Evolutionary conservation across 2,797 vertebrate species (phyloP), one percentile per base, ranked within the genome.

Genomic region (Fistularia commersonii): DNA sequence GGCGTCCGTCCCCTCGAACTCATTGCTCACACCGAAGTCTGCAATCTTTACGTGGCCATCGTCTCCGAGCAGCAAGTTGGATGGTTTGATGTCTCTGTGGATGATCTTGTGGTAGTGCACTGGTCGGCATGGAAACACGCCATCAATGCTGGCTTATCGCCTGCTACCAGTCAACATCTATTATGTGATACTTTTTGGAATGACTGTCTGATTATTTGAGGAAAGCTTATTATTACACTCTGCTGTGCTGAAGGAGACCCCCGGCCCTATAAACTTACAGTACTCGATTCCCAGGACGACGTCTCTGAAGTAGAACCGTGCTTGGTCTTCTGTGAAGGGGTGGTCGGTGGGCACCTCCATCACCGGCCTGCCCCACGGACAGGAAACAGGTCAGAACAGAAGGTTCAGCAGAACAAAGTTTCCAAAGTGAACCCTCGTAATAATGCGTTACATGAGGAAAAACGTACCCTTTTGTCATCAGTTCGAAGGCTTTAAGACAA

Each of bases 71-170:
- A 99, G 91, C 74, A 98, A 81, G 82, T 99, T 99, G 62, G 96
- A 98, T 1, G 97, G 97, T 59, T 99, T 99, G 79, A 99, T 95
- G 83, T 99, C 97, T 62, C 97, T 79, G 74, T 99, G 97, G 71
- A 98, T 82, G 76, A 99, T 98, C 90, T 95, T 98, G 88, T 99
- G 94, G 85, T 88, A 96, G 82, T 99, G 97, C 74, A 99, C 96
- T 98, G 51, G 9, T 7, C 36, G 11, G 31, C 8, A 51, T n/a
- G 6, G 10, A 38, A 40, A 11, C 14, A 31, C 4, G 9, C n/a
- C 6, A n/a, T 8, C 12, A 13, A 8, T 5, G 14, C n/a, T 43
- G 12, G 6, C 12, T 13, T 11, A 43, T n/a, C 8, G 5, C 8
- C 14, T 43, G 8, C 37, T 5, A 38, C 37, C 5, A 8, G 11